These are phyloP conservation scores for Amblyopsis rosae DNA, from an alignment of 2,113 vertebrate species.

Conservation along the genomic window DNA sequence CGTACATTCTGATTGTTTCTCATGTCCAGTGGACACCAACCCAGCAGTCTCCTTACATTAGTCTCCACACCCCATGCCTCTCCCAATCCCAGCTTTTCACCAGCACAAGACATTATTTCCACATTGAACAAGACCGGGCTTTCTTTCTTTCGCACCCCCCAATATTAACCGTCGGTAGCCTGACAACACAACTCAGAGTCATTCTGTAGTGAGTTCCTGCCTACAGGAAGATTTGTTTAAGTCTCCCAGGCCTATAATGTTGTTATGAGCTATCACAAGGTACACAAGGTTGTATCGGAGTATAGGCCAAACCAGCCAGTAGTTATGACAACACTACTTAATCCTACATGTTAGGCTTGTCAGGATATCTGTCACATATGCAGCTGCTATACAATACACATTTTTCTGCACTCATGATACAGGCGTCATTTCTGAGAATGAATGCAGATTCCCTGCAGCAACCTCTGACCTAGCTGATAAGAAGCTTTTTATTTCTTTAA, in stretches of 20 bases:
- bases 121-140: slow-evolving; percentile 11
- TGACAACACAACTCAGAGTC: slow-evolving; percentile 28
- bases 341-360: no score
- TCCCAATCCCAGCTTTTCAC: slow-evolving; percentile 11
- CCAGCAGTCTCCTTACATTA: no score
- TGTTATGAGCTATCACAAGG: no score
- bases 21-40: no score
- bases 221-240: slow-evolving; percentile 19
- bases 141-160: slow-evolving; percentile 1
- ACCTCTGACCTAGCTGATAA: slow-evolving; percentile 30
- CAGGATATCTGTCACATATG: no score
- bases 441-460: slow-evolving; percentile 5
- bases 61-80: slow-evolving; percentile 1
- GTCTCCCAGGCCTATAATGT: slow-evolving; percentile 15
- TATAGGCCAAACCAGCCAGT: no score
- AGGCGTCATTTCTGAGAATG: neutral
- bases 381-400: no score
- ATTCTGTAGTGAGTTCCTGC: slow-evolving; percentile 21
- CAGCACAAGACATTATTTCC: slow-evolving; percentile 22
- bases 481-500: slow-evolving; percentile 48
- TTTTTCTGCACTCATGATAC: neutral
- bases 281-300: no score
- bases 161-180: slow-evolving; percentile 41
- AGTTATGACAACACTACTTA: no score
- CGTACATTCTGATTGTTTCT: no score